Conservation (phyloP, 2,888 invertebrate species). For the Tanaodytes sp. region DNA sequence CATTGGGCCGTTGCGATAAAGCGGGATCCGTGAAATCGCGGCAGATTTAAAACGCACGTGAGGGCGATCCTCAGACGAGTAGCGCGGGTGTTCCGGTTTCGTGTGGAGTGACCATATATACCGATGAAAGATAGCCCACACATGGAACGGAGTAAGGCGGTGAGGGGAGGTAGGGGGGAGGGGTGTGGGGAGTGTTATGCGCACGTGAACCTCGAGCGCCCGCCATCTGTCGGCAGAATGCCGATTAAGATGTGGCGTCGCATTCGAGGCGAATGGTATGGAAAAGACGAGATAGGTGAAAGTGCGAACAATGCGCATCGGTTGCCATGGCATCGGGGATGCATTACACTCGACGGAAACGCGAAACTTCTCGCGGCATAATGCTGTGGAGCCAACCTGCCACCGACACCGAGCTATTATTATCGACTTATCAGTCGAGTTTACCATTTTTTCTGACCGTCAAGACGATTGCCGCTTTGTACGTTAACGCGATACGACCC, state of each 20-base stretch:
- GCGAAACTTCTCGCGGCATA: slow-evolving; percentile 36
- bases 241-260: slow-evolving; percentile 19
- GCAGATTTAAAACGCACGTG: slow-evolving; percentile 14
- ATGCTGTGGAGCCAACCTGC: slow-evolving; percentile 34
- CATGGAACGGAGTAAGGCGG: slow-evolving; percentile 6
- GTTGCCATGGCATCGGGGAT: slow-evolving; percentile 45
- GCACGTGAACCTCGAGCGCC: neutral
- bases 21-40: slow-evolving; percentile 17
- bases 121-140: slow-evolving; percentile 19
- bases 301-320: slow-evolving; percentile 60
- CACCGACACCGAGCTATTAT: slow-evolving; percentile 35
- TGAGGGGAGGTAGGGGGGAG: slow-evolving; percentile 14
- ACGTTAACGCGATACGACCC: slow-evolving; percentile 12
- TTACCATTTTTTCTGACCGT: slow-evolving; percentile 35
- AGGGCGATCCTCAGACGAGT: slow-evolving; percentile 1
- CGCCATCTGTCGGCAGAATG: slow-evolving; percentile 22
- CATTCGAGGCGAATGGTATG: slow-evolving; percentile 58
- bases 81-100: slow-evolving; percentile 15
- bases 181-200: no score
- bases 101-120: slow-evolving; percentile 36
- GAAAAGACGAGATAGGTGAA: slow-evolving; percentile 62
- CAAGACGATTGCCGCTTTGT: slow-evolving; percentile 17
- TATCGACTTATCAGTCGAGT: slow-evolving; percentile 46
- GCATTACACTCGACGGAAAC: slow-evolving; percentile 39
- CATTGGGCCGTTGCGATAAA: slow-evolving; percentile 9